Conservation (phyloP, 2,888 invertebrate genomes). For the Trimorus sp. region DNA sequence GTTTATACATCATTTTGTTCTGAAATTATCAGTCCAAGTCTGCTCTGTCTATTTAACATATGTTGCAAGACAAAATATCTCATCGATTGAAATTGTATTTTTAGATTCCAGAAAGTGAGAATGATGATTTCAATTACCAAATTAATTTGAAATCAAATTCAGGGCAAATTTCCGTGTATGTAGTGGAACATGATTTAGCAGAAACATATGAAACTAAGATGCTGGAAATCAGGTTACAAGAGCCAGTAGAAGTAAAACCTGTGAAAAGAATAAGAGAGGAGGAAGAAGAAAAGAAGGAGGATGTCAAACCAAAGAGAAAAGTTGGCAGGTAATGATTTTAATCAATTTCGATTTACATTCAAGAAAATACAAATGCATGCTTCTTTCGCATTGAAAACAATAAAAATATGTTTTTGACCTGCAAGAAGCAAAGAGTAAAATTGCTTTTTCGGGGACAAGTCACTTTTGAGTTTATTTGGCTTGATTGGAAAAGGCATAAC, state of each 20-base stretch:
- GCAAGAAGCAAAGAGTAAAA: slow-evolving; percentile 78
- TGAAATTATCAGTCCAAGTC: no score
- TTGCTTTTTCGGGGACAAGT: slow-evolving; percentile 74
- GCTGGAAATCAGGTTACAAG: slow-evolving; percentile 77
- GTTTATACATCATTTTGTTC: no score
- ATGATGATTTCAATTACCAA: slow-evolving; percentile 75
- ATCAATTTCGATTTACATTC: not conserved
- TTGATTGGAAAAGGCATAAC: slow-evolving; percentile 78
- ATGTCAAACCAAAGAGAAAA: slow-evolving; percentile 79
- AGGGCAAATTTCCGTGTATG: slow-evolving; percentile 79
- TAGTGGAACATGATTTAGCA: slow-evolving; percentile 78
- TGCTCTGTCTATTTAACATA: no score
- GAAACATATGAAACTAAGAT: slow-evolving; percentile 79
- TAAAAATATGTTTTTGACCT: slow-evolving; percentile 75
- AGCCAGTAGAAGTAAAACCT: slow-evolving; percentile 71
- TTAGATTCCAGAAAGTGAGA: slow-evolving; percentile 69
- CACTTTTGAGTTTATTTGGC: slow-evolving; percentile 68
- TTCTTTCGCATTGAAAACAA: slow-evolving; percentile 77
- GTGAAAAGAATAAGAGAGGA: slow-evolving; percentile 73
- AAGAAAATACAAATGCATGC: slow-evolving; percentile 64
- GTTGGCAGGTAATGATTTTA: slow-evolving; percentile 75
- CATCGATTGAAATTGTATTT: slow-evolving; percentile 5
- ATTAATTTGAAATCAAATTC: slow-evolving; percentile 77
- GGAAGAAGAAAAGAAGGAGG: slow-evolving; percentile 76
- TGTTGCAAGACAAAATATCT: no score